Percentiles rank a stretch among this genome's conserved stretches.
phyloP scores from a whole-genome alignment of 2,113 vertebrate species.

The Trematocara macrostoma region DNA sequence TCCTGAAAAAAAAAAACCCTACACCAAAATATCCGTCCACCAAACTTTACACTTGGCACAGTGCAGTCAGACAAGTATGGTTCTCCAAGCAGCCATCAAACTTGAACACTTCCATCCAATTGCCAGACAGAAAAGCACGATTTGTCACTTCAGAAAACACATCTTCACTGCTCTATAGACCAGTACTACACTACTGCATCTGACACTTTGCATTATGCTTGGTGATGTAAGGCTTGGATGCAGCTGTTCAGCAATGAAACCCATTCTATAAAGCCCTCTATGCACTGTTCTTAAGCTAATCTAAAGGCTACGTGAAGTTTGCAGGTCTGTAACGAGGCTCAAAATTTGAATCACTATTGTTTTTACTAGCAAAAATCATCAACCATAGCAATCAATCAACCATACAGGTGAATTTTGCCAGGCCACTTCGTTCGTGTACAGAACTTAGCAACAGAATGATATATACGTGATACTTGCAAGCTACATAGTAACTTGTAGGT shows the following conservation, averaged over 20 bases:
- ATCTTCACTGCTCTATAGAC: not conserved
- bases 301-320: not conserved
- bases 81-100: not conserved
- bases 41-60: not conserved
- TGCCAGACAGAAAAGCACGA: not conserved
- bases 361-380: not conserved
- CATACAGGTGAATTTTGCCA: not conserved
- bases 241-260: not conserved
- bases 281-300: not conserved
- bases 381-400: not conserved
- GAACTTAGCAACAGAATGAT: not conserved
- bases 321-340: not conserved
- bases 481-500: not conserved
- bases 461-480: not conserved
- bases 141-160: not conserved
- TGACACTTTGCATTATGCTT: not conserved
- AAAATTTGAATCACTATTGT: not conserved
- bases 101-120: not conserved
- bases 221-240: not conserved
- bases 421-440: fast-evolving
- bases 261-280: not conserved
- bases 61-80: not conserved
- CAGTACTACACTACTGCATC: not conserved
- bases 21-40: not conserved
- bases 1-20: not conserved